Conservation (phyloP, 2,888 invertebrate species). For the Hipparchia semele region DNA sequence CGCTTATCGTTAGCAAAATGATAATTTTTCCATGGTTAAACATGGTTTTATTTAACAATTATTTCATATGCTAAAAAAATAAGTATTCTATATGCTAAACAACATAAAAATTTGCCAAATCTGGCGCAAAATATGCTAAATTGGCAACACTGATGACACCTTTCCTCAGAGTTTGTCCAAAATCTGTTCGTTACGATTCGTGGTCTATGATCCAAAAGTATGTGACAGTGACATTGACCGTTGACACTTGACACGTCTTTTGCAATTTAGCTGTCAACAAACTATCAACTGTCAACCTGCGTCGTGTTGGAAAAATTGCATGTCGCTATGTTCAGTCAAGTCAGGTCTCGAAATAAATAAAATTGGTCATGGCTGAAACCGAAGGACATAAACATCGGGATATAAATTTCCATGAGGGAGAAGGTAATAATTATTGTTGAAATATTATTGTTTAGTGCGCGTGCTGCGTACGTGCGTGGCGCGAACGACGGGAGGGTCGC, state of each 20-base stretch:
- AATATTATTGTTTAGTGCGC: conserved; percentile 72
- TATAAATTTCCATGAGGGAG: conserved; percentile 76
- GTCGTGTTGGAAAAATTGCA: conserved; percentile 79
- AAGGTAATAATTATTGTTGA: conserved; percentile 76
- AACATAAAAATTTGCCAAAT: too few relatives aligned
- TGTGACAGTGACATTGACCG: conserved; percentile 61
- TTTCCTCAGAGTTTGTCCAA: too few relatives aligned
- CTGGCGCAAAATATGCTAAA: too few relatives aligned
- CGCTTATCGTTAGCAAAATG: too few relatives aligned
- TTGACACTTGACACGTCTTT: conserved; percentile 52
- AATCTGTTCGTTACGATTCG: too few relatives aligned
- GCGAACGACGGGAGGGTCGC: conserved; percentile 62
- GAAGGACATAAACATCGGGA: conserved; percentile 79
- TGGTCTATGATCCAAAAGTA: not conserved
- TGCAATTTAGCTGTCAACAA: conserved; percentile 59
- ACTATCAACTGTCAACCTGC: conserved; percentile 63
- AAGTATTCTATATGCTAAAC: too few relatives aligned
- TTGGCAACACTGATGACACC: too few relatives aligned
- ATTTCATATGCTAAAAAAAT: too few relatives aligned
- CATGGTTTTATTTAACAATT: too few relatives aligned
- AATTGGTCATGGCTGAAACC: conserved; percentile 80
- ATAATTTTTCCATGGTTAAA: too few relatives aligned
- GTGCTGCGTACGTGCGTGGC: conserved; percentile 64
- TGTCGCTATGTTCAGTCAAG: conserved; percentile 79
- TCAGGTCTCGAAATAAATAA: conserved; percentile 78